These are phyloP conservation scores for Gymnocypris eckloni DNA, from an alignment of 2,797 vertebrate species.

Conservation along the genomic window DNA sequence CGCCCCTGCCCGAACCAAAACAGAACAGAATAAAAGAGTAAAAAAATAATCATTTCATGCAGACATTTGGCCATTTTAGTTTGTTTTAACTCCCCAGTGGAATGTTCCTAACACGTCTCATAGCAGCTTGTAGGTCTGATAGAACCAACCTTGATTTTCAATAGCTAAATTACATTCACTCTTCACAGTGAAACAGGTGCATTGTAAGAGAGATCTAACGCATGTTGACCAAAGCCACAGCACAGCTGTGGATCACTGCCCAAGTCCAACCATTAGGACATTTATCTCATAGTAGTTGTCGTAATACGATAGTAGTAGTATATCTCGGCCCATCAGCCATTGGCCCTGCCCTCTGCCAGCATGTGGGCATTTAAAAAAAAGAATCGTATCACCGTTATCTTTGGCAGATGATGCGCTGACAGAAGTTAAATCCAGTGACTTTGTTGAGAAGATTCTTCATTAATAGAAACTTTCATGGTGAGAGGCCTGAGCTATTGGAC, in stretches of 20 bases:
- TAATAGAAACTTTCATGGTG: conserved; percentile 70
- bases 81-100: conserved; percentile 82
- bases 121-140: conserved; percentile 90
- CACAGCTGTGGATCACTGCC: conserved; percentile 88
- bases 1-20: conserved; percentile 43
- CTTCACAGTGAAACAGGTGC: conserved; percentile 97
- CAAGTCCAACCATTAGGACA: conserved; percentile 85
- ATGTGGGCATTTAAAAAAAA: conserved; percentile 85
- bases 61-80: conserved; percentile 69
- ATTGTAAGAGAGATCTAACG: conserved; percentile 86
- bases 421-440: conserved; percentile 93
- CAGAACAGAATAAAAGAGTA: conserved; percentile 55
- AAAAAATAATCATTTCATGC: conserved; percentile 64
- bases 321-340: conserved; percentile 77
- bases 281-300: conserved; percentile 52
- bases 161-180: conserved; percentile 88
- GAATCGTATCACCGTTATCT: conserved; percentile 80
- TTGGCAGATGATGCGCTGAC: conserved; percentile 88
- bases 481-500: conserved; percentile 76
- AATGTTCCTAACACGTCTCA: conserved; percentile 92
- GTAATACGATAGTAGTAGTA: conserved; percentile 72
- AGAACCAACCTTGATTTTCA: conserved; percentile 81
- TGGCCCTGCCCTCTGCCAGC: conserved; percentile 85
- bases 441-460: conserved; percentile 72
- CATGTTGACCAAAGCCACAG: conserved; percentile 86